A percentile compares a stretch with the other conserved stretches of the same genome.
phyloP scores from a whole-genome alignment of 2,113 vertebrate genomes.

The Athene cunicularia region DNA sequence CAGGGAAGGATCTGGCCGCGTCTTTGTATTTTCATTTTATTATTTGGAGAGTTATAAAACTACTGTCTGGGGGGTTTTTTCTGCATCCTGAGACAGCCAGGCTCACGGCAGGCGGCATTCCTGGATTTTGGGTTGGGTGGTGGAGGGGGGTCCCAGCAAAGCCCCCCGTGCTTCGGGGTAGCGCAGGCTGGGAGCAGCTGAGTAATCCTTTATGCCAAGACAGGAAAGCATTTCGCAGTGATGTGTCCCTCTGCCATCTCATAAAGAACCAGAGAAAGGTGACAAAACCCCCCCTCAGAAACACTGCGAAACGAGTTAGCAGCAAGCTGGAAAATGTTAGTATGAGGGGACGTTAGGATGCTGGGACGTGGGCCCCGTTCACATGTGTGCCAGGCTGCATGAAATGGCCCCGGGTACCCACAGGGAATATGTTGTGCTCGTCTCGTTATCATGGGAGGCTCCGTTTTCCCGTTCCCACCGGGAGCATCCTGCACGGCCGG shows the following conservation, averaged over 20 bases:
- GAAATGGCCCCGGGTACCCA: fast-evolving
- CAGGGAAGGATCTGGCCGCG: background rate
- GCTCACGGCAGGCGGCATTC: fast-evolving
- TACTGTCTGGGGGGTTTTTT: too few species aligned
- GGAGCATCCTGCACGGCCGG: fast-evolving
- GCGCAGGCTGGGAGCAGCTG: background rate
- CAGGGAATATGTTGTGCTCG: fast-evolving
- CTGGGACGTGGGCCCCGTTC: background rate
- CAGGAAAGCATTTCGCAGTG: background rate
- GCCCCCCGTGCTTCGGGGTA: background rate
- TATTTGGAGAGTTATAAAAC: background rate
- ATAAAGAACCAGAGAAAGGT: background rate
- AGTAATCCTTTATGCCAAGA: background rate
- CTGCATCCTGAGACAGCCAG: background rate
- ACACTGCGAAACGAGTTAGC: fast-evolving
- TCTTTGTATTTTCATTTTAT: background rate
- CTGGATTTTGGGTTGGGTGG: background rate
- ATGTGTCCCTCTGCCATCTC: background rate
- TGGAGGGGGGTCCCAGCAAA: background rate
- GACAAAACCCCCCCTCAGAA: background rate
- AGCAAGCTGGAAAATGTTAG: background rate
- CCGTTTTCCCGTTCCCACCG: fast-evolving
- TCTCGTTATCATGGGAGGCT: fast-evolving
- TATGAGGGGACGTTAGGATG: fast-evolving
- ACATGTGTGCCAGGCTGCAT: fast-evolving